phyloP scores from a whole-genome alignment of 2,888 invertebrate genomes.

The Hedychridium roseum region DNA sequence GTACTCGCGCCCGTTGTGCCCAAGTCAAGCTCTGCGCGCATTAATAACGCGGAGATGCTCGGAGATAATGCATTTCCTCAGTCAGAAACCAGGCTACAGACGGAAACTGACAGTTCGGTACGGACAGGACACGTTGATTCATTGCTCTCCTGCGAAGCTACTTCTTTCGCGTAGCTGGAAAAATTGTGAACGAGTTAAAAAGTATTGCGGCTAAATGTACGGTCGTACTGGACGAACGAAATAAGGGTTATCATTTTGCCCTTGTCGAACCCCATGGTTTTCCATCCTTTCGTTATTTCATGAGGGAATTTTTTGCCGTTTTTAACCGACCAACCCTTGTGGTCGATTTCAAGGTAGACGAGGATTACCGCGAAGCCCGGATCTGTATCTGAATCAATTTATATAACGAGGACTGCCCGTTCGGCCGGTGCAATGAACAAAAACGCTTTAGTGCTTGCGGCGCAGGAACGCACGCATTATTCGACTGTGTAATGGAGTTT shows the following conservation, averaged over 20 bases:
- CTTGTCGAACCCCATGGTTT: no score
- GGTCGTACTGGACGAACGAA: no score
- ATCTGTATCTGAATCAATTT: slow-evolving; percentile 20
- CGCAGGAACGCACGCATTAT: slow-evolving; percentile 15
- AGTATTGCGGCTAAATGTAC: neutral
- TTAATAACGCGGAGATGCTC: slow-evolving; percentile 33
- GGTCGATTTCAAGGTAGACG: slow-evolving; percentile 5
- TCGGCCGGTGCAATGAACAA: slow-evolving; percentile 11
- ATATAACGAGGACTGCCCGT: slow-evolving; percentile 18
- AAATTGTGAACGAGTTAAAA: neutral
- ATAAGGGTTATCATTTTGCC: no score
- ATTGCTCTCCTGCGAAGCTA: no score
- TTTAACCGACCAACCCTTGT: slow-evolving; percentile 30
- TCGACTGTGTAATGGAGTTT: slow-evolving; percentile 33
- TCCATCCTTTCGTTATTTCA: no score
- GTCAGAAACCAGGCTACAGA: no score
- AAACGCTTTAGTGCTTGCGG: slow-evolving; percentile 11
- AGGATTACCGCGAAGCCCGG: slow-evolving; percentile 8
- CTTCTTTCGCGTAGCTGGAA: slow-evolving; percentile 1
- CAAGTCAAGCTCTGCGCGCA: slow-evolving; percentile 36
- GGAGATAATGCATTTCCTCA: no score
- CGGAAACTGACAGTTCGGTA: no score
- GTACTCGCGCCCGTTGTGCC: slow-evolving; percentile 28
- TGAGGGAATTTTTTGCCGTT: no score
- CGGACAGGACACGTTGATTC: no score